These are phyloP conservation scores for Camelus dromedarius DNA, from an alignment of 2,113 vertebrate genomes.

Conservation along the genomic window DNA sequence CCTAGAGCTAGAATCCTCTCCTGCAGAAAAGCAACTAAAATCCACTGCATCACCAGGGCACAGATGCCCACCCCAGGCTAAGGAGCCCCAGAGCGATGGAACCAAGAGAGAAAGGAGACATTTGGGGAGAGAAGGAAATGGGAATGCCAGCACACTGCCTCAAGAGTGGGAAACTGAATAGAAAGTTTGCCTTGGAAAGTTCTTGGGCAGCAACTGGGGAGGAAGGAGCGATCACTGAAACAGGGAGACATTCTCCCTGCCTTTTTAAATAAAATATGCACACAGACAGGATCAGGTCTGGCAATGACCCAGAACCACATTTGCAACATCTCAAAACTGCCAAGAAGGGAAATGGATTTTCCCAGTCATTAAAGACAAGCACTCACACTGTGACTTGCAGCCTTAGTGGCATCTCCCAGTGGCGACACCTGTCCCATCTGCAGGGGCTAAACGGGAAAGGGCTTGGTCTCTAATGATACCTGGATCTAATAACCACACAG, in stretches of 20 bases:
- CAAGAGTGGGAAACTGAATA: not conserved
- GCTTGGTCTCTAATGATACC: conserved; percentile 6
- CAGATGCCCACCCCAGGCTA: not conserved
- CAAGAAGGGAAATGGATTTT: conserved; percentile 50
- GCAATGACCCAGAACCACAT: conserved; percentile 32
- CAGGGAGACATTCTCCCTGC: not conserved
- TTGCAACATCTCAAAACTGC: not conserved
- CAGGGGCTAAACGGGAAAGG: not conserved
- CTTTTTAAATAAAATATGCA: not conserved
- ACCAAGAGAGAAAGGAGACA: not conserved
- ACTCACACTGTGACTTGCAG: not conserved
- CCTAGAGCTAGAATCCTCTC: not conserved
- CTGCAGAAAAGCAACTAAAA: not conserved
- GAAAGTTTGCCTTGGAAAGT: not conserved
- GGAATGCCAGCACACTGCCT: not conserved
- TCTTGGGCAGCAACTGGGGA: not conserved
- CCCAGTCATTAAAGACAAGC: conserved; percentile 35
- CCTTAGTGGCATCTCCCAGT: not conserved
- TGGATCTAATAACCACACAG: not conserved
- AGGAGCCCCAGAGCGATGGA: not conserved
- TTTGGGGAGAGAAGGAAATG: not conserved
- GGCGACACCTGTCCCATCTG: not conserved
- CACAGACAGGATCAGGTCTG: not conserved
- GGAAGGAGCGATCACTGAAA: not conserved
- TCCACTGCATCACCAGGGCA: not conserved